Evolutionary conservation across 2,888 invertebrate species (phyloP).

Genomic region (Sarcophaga subvicina): DNA sequence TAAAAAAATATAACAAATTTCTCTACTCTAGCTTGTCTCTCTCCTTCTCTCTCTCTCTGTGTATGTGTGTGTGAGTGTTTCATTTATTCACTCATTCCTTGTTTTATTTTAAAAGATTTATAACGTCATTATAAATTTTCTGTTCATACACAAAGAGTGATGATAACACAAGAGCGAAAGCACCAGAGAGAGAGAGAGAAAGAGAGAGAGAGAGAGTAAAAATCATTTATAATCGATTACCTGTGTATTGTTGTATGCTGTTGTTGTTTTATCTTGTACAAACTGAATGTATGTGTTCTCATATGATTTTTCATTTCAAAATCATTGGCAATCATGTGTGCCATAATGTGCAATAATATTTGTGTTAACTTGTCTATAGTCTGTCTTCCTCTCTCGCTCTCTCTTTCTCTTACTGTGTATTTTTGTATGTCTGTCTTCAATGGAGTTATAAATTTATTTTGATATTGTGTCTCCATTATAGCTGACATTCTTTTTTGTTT

Average conservation of each 20-base stretch:
- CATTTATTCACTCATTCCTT: neutral
- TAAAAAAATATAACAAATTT: neutral
- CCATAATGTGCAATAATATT: constrained; percentile 64
- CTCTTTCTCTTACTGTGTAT: neutral
- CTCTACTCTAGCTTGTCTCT: neutral
- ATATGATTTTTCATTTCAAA: constrained; percentile 53
- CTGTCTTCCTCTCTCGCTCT: neutral
- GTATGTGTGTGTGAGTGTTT: neutral
- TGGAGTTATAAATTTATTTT: constrained; percentile 4
- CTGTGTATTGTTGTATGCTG: constrained; percentile 24
- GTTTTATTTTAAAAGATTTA: constrained; percentile 5
- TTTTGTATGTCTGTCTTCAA: too few relatives aligned
- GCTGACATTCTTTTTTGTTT: constrained; percentile 12
- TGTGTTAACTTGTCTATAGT: constrained; percentile 50
- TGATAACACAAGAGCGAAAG: neutral
- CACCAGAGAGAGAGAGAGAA: neutral
- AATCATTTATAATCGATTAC: constrained; percentile 60
- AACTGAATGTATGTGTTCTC: neutral
- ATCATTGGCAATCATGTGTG: constrained; percentile 64
- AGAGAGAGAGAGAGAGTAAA: neutral
- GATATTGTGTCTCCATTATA: constrained; percentile 6
- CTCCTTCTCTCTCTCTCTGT: neutral
- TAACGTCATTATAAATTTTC: neutral
- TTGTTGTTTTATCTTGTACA: neutral
- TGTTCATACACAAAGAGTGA: neutral